Evolutionary conservation across 2,113 vertebrate genomes (phyloP).

Genomic region (Hemiscyllium ocellatum): DNA sequence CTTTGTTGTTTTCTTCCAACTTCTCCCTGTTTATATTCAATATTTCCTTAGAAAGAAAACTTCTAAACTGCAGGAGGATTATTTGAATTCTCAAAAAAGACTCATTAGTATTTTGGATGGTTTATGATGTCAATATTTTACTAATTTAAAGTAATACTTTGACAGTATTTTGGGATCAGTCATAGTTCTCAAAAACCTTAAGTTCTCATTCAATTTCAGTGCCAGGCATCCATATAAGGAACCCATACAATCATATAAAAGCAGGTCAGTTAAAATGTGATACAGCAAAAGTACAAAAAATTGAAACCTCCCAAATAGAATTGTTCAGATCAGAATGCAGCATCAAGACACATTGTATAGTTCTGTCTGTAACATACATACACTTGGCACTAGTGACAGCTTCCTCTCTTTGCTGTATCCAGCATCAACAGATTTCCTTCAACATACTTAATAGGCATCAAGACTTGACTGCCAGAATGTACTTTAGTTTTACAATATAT

Average conservation of each 20-base stretch:
- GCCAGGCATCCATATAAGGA: background rate
- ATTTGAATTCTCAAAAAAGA: background rate
- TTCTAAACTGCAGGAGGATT: background rate
- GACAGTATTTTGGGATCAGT: background rate
- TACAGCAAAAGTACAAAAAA: background rate
- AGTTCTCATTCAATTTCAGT: background rate
- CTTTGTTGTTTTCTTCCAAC: background rate
- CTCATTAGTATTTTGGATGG: background rate
- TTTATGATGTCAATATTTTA: background rate
- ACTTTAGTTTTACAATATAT: background rate
- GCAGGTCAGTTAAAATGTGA: background rate
- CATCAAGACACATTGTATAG: background rate
- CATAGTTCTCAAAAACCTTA: background rate
- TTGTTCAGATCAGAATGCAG: background rate
- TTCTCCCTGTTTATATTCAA: background rate
- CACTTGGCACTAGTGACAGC: background rate
- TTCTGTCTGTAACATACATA: background rate
- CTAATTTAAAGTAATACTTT: background rate
- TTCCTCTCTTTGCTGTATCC: background rate
- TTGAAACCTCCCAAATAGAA: background rate
- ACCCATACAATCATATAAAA: background rate
- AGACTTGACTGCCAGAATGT: background rate
- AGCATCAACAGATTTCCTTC: background rate
- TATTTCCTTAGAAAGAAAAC: background rate
- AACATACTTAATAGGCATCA: background rate